phyloP scores from a whole-genome alignment of 2,797 vertebrate species.

The Centroberyx gerrardi region DNA sequence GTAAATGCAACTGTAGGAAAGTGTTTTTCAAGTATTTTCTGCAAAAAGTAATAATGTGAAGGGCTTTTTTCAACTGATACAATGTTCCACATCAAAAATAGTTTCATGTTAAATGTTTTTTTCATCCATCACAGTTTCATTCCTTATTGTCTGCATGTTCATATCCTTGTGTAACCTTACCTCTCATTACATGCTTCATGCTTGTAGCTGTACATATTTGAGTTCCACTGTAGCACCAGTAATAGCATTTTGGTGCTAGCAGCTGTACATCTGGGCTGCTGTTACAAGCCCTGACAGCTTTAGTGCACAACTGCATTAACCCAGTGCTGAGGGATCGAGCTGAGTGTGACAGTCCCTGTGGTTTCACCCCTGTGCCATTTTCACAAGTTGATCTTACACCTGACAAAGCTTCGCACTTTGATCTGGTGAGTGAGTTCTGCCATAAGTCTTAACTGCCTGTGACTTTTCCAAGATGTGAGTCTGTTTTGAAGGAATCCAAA shows the following conservation, averaged over 20 bases:
- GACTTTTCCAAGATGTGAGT: conserved; percentile 24
- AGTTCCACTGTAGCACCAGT: conserved; percentile 57
- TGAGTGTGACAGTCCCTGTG: conserved; percentile 60
- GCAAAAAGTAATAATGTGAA: not conserved
- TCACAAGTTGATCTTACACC: conserved; percentile 62
- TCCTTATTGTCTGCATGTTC: conserved; percentile 16
- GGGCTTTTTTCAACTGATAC: conserved; percentile 10
- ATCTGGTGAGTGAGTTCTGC: conserved; percentile 52
- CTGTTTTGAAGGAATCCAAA: conserved; percentile 26
- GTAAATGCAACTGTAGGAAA: too few relatives aligned
- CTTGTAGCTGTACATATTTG: conserved; percentile 39
- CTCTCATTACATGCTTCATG: conserved; percentile 21
- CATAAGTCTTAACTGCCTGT: conserved; percentile 43
- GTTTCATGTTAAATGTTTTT: conserved; percentile 31
- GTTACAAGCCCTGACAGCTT: conserved; percentile 74
- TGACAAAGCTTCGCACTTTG: conserved; percentile 66
- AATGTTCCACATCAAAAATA: conserved; percentile 17
- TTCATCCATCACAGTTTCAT: conserved; percentile 38
- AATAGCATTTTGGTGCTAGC: conserved; percentile 70
- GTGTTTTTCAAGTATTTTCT: not conserved
- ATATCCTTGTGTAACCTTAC: conserved; percentile 11
- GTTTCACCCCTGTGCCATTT: conserved; percentile 51
- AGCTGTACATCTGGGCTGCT: conserved; percentile 69
- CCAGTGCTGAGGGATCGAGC: conserved; percentile 65
- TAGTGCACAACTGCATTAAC: conserved; percentile 76